phyloP scores from a whole-genome alignment of 2,888 invertebrate genomes.

The Bembecia ichneumoniformis region DNA sequence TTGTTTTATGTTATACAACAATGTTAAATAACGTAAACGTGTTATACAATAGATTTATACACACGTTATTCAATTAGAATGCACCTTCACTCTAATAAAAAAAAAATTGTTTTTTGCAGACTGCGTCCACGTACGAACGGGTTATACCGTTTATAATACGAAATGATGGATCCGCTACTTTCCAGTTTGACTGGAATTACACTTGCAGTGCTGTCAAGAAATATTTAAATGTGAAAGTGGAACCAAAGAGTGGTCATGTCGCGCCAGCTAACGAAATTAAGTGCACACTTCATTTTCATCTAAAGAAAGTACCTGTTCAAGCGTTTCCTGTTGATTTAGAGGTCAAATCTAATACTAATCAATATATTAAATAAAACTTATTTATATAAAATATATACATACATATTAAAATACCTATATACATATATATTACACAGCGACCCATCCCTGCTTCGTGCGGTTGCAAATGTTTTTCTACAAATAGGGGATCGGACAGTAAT shows the following conservation, averaged over 20 bases:
- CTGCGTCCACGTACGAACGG: slow-evolving; percentile 57
- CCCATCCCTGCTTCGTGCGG: too few relatives aligned
- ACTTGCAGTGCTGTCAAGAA: slow-evolving; percentile 40
- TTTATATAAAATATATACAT: too few relatives aligned
- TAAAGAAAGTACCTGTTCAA: slow-evolving; percentile 52
- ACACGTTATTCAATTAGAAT: too few relatives aligned
- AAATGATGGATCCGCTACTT: slow-evolving; percentile 59
- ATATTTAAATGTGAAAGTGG: slow-evolving; percentile 43
- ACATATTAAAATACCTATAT: too few relatives aligned
- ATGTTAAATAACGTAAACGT: too few relatives aligned
- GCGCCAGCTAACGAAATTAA: slow-evolving; percentile 38
- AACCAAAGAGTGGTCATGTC: slow-evolving; percentile 49
- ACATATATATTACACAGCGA: too few relatives aligned
- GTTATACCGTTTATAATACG: slow-evolving; percentile 48
- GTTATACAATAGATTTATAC: neutral
- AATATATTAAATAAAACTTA: too few relatives aligned
- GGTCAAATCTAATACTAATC: slow-evolving; percentile 22
- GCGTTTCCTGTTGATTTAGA: slow-evolving; percentile 45
- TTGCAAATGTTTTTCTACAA: too few relatives aligned
- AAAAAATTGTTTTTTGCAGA: too few relatives aligned
- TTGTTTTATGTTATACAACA: too few relatives aligned
- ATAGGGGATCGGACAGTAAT: too few relatives aligned
- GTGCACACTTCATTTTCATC: slow-evolving; percentile 43
- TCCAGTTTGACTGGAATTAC: slow-evolving; percentile 57
- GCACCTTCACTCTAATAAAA: too few relatives aligned